These are phyloP conservation scores for Brachionus sp. DNA, from an alignment of 1,140 invertebrate genomes.

Conservation along the genomic window DNA sequence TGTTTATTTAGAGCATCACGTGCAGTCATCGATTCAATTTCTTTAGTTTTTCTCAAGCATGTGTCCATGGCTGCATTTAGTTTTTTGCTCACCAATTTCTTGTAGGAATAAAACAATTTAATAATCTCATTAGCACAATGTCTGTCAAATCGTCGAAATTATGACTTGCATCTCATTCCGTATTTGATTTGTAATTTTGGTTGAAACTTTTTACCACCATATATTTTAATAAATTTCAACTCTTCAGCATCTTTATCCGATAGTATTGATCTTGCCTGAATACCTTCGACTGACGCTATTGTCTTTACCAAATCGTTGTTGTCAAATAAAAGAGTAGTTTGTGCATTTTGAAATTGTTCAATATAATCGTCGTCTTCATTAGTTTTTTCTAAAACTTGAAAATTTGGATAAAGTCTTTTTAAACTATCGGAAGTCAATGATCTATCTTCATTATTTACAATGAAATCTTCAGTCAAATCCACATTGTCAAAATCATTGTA, in stretches of 20 bases:
- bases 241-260: not conserved
- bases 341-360: not conserved
- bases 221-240: constrained; percentile 3
- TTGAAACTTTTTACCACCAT: too few relatives aligned
- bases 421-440: not conserved
- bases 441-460: not conserved
- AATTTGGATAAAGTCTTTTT: not conserved
- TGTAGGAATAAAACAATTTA: too few relatives aligned
- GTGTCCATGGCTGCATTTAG: not conserved
- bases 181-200: not conserved
- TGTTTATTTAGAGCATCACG: not conserved
- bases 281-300: not conserved
- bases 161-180: not conserved
- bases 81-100: constrained; percentile 7
- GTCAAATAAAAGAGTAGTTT: not conserved
- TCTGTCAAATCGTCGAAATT: not conserved
- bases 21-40: too few relatives aligned
- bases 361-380: not conserved
- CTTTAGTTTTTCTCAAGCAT: not conserved
- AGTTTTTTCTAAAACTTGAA: not conserved
- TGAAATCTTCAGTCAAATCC: not conserved
- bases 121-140: not conserved
- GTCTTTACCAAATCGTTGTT: not conserved
- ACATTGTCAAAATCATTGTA: not conserved
- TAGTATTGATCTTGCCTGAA: not conserved